These are phyloP conservation scores for Oligia latruncula DNA, from an alignment of 2,888 invertebrate genomes.

Conservation along the genomic window DNA sequence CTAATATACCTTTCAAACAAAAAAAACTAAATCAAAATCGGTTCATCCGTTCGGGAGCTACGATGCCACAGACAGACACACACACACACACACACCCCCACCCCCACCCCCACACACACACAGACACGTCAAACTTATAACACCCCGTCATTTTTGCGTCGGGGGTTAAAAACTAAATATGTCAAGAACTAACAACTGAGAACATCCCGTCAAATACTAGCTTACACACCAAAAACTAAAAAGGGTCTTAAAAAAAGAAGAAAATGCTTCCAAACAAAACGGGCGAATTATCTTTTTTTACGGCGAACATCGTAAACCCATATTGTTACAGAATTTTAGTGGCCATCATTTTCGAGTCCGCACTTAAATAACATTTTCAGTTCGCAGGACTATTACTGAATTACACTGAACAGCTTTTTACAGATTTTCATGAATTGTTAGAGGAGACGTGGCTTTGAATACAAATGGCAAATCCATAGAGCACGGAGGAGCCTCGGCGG, in stretches of 20 bases:
- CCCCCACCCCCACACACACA: no score
- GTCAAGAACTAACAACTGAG: not conserved
- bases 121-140: no score
- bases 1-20: no score
- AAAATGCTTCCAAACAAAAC: slow-evolving; percentile 14
- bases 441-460: slow-evolving; percentile 60
- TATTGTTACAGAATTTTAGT: slow-evolving; percentile 45
- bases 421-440: slow-evolving; percentile 61
- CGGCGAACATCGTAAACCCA: slow-evolving; percentile 35
- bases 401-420: slow-evolving; percentile 57
- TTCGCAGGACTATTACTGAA: slow-evolving; percentile 50
- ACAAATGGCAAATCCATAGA: slow-evolving; percentile 40
- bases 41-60: no score
- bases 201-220: slow-evolving; percentile 6
- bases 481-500: not conserved
- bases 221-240: not conserved
- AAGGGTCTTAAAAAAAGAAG: not conserved
- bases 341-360: slow-evolving; percentile 36
- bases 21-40: no score
- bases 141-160: no score
- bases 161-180: not conserved
- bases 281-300: slow-evolving; percentile 38
- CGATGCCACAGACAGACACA: no score
- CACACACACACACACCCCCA: no score
- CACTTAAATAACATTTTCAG: slow-evolving; percentile 48